Percentiles rank a stretch among this genome's conserved stretches.
Conservation (phyloP, 2,113 vertebrate genomes). For the Ellobius talpinus region DNA sequence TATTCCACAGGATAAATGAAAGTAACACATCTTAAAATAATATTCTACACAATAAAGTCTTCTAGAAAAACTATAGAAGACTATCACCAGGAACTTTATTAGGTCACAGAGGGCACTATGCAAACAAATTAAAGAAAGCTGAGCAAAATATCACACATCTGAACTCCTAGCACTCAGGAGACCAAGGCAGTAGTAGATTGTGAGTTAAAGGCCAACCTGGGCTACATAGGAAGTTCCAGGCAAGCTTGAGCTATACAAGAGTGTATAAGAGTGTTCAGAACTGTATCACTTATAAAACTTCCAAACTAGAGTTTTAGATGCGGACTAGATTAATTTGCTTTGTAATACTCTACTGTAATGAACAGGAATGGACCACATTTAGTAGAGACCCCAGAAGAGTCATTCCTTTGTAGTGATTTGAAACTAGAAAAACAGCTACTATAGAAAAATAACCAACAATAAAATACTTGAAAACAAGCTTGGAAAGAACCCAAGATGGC, state of each 20-base stretch:
- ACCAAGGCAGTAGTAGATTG: background rate
- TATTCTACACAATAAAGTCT: background rate
- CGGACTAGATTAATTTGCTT: slow-evolving; percentile 29
- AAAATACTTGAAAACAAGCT: slow-evolving; percentile 20
- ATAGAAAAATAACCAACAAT: background rate
- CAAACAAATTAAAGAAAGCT: background rate
- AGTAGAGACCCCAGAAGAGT: background rate
- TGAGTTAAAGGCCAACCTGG: background rate
- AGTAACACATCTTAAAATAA: too few relatives aligned
- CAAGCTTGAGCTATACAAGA: background rate
- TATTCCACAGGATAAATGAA: too few relatives aligned
- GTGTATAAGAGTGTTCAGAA: slow-evolving; percentile 30
- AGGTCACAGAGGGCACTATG: background rate
- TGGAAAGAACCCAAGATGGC: slow-evolving; percentile 23
- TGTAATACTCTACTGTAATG: background rate
- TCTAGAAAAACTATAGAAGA: slow-evolving; percentile 22
- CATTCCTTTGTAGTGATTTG: background rate
- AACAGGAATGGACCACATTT: slow-evolving; percentile 37
- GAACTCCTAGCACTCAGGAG: background rate
- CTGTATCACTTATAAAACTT: background rate
- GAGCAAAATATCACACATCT: background rate
- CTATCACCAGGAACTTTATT: background rate
- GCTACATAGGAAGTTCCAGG: background rate
- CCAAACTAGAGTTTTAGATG: slow-evolving; percentile 28
- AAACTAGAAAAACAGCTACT: background rate